A percentile compares a stretch with the other conserved stretches of the same genome.
phyloP scores from a whole-genome alignment of 2,888 invertebrate species.

The Pseudanteris insignis region DNA sequence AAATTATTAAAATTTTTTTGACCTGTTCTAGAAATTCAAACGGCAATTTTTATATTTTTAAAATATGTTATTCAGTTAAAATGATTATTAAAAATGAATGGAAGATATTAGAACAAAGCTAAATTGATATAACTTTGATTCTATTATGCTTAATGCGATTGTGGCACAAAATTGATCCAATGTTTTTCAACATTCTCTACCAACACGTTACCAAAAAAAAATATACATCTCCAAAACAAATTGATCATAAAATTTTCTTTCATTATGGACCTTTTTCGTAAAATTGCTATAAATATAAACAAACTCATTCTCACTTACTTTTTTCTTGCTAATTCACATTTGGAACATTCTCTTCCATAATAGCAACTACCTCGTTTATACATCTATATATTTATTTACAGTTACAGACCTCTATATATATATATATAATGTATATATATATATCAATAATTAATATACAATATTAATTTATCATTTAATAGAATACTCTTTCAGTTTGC shows the following conservation, averaged over 20 bases:
- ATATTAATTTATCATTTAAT: slow-evolving; percentile 56
- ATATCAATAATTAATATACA: slow-evolving; percentile 51
- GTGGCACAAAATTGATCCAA: slow-evolving; percentile 34
- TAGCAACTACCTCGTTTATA: slow-evolving; percentile 27
- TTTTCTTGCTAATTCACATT: slow-evolving; percentile 30
- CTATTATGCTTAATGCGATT: slow-evolving; percentile 17
- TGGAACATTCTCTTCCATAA: slow-evolving; percentile 41
- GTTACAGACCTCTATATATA: slow-evolving; percentile 31
- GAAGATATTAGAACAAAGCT: slow-evolving; percentile 2
- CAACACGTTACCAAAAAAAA: slow-evolving; percentile 12
- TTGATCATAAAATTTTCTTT: slow-evolving; percentile 15
- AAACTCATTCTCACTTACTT: slow-evolving; percentile 50
- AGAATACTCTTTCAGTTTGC: slow-evolving; percentile 61
- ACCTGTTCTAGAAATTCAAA: background rate
- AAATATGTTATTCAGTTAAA: background rate
- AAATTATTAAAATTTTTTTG: no score
- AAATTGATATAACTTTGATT: slow-evolving; percentile 20
- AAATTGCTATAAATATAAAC: slow-evolving; percentile 56
- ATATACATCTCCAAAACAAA: slow-evolving; percentile 15
- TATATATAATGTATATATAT: slow-evolving; percentile 27
- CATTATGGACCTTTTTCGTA: slow-evolving; percentile 9
- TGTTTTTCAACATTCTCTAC: slow-evolving; percentile 30
- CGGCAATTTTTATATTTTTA: background rate
- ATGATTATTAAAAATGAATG: slow-evolving; percentile 7
- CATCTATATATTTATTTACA: slow-evolving; percentile 31